A percentile compares a stretch with the other conserved stretches of the same genome.
Evolutionary conservation across 2,113 vertebrate genomes (phyloP).

Genomic region (Cavia porcellus): DNA sequence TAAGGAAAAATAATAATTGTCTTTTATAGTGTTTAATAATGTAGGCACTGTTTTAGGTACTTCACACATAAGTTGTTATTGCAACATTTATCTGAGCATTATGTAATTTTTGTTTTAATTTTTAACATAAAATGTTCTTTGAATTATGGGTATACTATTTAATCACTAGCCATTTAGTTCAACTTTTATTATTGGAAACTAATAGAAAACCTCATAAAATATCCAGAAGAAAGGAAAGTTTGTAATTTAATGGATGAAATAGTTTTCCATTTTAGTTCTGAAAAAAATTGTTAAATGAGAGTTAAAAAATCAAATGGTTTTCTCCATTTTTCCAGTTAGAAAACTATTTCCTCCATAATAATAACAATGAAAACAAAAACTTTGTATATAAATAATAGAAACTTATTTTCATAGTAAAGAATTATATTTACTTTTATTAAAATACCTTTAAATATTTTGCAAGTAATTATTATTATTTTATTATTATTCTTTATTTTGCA

Average conservation of each 20-base stretch:
- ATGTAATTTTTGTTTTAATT: not conserved
- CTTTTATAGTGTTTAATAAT: not conserved
- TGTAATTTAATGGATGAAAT: not conserved
- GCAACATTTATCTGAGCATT: not conserved
- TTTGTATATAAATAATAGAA: not conserved
- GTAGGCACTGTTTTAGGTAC: not conserved
- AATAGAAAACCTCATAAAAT: conserved; percentile 25
- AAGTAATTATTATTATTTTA: not conserved
- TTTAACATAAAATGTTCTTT: not conserved
- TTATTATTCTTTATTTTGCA: not conserved
- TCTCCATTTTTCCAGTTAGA: not conserved
- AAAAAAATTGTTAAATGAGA: not conserved
- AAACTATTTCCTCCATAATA: not conserved
- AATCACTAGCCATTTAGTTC: not conserved
- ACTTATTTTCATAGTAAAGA: not conserved
- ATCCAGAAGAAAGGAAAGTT: not conserved
- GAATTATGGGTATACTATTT: not conserved
- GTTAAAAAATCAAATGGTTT: not conserved
- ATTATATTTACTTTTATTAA: conserved; percentile 25
- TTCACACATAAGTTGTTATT: not conserved
- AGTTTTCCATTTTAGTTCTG: not conserved
- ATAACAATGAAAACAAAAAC: conserved; percentile 1
- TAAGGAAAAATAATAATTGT: not conserved
- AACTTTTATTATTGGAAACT: not conserved
- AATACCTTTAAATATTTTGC: not conserved